Base-by-base conservation (phyloP, 2,888 invertebrate species). In the Macaria liturata region DNA sequence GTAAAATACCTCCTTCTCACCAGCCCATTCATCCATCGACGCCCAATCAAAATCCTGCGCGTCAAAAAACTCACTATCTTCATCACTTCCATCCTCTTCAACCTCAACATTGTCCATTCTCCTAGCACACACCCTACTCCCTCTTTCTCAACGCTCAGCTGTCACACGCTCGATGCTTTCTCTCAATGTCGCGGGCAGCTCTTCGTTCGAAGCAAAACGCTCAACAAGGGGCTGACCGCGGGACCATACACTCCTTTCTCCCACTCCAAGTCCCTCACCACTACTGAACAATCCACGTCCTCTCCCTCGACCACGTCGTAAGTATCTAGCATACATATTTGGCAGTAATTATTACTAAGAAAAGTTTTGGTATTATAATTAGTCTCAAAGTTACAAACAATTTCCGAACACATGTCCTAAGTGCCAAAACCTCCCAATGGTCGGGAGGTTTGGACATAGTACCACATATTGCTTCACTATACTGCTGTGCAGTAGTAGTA, bases 1-100 rank as follows among this genome's bases (percentile, higher is more conserved):
- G 32, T 9, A n/a, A 49, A 49, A 49, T 20, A 9, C n/a, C n/a
- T 46, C 46, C 32, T 54, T 51, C 7, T 3, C 42, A 30, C 51
- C 45, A 37, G 40, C 5, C 51, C 45, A 34, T 37, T 9, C 34
- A 51, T 51, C 45, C 51, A 51, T 51, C 31, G 51, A 37, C 44
- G 34, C 8, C 51, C 51, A 51, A 45, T 34, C 51, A 51, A 45
- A 51, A 7, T 51, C 44, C 30, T 51, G 34, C 9, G 37, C 8
- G 9, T 37, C 47, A n/a, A n/a, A 8, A 20, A 20, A n/a, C n/a
- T 48, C 37, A 7, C 9, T 39, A 7, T 39, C 39, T 39, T 5
- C 20, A 20, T 48, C 47, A 6, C 5, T 37, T 7, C 8, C 32
- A 4, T 32, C 46, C 9, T 46, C 32, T 46, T 46, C 46, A 4